Evolutionary conservation across 64 coral and sea anemone genomes (phyloP).

Genomic region (Orbicella faveolata): DNA sequence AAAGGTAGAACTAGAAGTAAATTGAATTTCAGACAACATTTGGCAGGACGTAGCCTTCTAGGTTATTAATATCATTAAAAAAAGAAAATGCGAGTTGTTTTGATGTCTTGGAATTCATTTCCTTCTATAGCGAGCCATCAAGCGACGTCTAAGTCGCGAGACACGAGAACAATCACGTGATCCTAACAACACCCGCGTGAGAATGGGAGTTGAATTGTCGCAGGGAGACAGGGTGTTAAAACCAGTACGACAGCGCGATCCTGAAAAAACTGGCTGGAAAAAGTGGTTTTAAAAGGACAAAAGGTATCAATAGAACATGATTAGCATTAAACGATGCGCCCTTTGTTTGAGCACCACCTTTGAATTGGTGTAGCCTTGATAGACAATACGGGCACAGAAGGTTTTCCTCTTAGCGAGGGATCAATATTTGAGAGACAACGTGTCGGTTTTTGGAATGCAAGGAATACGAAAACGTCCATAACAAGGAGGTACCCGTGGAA

Average conservation of each 20-base stretch:
- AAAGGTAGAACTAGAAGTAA: neutral
- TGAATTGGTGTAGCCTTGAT: no score
- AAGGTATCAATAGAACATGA: neutral
- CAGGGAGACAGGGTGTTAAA: constrained; percentile 56
- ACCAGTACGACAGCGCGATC: constrained; percentile 17
- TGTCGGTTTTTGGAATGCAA: no score
- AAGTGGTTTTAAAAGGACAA: constrained; percentile 37
- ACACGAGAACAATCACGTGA: constrained; percentile 15
- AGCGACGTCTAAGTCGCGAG: constrained; percentile 8
- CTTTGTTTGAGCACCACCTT: no score
- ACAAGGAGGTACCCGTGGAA: no score
- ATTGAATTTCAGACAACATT: constrained; percentile 18
- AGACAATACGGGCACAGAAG: no score
- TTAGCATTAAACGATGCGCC: neutral
- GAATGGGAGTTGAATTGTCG: constrained; percentile 46
- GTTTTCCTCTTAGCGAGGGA: no score
- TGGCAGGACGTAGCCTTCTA: neutral
- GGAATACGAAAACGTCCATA: no score
- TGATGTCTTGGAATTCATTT: constrained; percentile 33
- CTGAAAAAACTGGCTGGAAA: constrained; percentile 36
- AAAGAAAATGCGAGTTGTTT: neutral
- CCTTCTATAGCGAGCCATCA: constrained; percentile 17
- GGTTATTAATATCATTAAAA: no score
- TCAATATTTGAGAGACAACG: no score
- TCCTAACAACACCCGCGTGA: constrained; percentile 5